Evolutionary conservation across 1,140 invertebrate species (phyloP), one percentile per base, ranked within the genome.

Genomic region (Cherax destructor): DNA sequence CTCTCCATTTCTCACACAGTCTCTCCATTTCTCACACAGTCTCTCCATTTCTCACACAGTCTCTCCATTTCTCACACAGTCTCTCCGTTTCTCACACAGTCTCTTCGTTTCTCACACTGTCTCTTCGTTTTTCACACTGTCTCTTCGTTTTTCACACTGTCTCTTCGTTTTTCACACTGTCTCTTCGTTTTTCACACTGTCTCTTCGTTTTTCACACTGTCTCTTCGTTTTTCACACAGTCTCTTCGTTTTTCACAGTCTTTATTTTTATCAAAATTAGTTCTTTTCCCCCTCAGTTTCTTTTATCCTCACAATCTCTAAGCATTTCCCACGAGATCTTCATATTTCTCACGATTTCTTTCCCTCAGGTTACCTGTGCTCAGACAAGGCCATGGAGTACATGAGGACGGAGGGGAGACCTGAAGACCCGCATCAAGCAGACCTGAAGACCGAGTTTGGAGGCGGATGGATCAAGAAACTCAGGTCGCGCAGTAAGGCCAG

Each of bases 281-380:
- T 16, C 3, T 59, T 59, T 59, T 59, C 3, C 56, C 56, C 56
- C 16, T 10, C 16, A 81, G 41, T 72, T 30, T 47, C 83, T 21
- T 21, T 86, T 41, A 1, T 2, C 30, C 30, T 2, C 30, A 41
- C 30, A 1, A 41, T 41, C 30, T 41, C 30, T 41, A 1, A 0
- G 30, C 30, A 41, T 41, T 41, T 41, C 30, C 30, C 30, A 41
- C 30, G 30, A 2, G 30, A 41, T 41, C 30, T 41, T 41, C 30
- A 41, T 41, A 2, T 41, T 41, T 41, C 30, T 41, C 30, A 41
- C 30, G 30, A 41, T 41, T 41, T 41, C 30, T 49, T 21, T 49
- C 10, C 56, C 56, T 76, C 83, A 93, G 92, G 92, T n/a, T 92
- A 93, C 79, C 88, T 93, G 30, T 93, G 92, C 72, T 91, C 92